Conservation (phyloP, 2,888 invertebrate genomes). For the Tipula lateralis region DNA sequence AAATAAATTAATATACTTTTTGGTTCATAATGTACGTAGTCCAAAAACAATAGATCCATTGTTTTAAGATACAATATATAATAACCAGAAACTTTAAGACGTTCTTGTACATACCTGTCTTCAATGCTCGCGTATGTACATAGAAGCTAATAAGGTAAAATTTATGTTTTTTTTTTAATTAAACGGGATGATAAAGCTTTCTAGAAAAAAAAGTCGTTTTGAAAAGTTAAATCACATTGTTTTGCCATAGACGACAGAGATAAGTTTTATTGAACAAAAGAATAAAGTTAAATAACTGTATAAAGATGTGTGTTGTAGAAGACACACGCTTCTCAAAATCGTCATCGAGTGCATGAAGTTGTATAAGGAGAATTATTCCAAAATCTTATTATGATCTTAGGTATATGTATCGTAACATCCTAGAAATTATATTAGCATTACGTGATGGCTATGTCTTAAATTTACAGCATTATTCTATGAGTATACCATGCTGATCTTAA, state of each 20-base stretch:
- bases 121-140: neutral
- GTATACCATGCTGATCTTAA: no score
- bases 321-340: no score
- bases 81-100: neutral
- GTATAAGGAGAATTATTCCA: no score
- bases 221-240: neutral
- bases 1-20: neutral
- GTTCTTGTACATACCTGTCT: neutral
- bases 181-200: neutral
- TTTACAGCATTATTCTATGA: no score
- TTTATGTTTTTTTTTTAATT: neutral
- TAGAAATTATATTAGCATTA: no score
- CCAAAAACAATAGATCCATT: neutral
- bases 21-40: neutral
- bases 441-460: no score
- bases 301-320: no score
- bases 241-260: neutral
- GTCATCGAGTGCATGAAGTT: no score
- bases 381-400: no score
- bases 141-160: slow-evolving; percentile 15
- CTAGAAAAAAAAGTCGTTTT: neutral
- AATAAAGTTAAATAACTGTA: neutral
- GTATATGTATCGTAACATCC: no score
- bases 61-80: neutral
- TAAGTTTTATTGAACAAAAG: neutral